These are phyloP conservation scores for Mastomys coucha DNA, from an alignment of 2,113 vertebrate species.

Conservation along the genomic window DNA sequence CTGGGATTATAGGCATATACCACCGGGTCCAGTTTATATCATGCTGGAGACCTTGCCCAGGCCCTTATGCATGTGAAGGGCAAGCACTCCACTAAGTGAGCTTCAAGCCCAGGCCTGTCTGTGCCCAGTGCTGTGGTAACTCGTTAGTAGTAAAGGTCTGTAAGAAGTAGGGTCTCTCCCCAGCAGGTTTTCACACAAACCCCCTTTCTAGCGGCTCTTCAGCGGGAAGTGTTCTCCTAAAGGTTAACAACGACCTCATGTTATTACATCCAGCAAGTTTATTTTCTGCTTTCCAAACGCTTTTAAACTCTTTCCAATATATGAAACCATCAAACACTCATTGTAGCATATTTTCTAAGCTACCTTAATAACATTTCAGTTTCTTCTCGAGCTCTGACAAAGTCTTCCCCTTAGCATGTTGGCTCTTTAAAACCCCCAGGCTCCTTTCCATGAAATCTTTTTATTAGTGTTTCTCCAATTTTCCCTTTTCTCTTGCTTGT, in stretches of 20 bases:
- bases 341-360: background rate
- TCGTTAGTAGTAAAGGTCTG: background rate
- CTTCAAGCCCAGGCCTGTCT: background rate
- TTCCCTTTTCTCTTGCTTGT: background rate
- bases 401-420: background rate
- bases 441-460: background rate
- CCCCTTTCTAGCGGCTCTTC: background rate
- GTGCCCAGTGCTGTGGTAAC: background rate
- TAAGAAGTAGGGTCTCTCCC: background rate
- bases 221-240: background rate
- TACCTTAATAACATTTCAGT: slow-evolving; percentile 15
- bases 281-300: background rate
- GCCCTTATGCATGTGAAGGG: background rate
- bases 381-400: background rate
- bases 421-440: background rate
- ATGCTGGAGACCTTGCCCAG: background rate
- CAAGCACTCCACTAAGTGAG: no score
- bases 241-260: background rate
- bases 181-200: background rate
- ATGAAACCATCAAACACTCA: background rate
- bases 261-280: background rate
- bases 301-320: slow-evolving; percentile 1
- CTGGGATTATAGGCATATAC: background rate
- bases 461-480: background rate
- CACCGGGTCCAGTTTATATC: no score